Base-by-base conservation (phyloP, 1,140 invertebrate species). In the Lepidurus arcticus region DNA sequence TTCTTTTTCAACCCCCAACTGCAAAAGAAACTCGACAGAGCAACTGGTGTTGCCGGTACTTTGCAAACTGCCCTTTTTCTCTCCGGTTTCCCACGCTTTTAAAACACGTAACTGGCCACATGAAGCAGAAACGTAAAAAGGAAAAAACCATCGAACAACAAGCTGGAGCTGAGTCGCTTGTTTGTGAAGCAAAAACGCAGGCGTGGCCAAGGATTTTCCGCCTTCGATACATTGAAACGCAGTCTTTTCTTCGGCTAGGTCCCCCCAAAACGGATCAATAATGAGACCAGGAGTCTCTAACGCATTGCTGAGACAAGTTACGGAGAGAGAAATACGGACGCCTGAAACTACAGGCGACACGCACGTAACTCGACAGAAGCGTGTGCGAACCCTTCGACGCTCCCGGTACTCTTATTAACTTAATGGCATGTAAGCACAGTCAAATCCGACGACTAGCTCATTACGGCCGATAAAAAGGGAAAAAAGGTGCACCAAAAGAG, bases 11-110 rank as follows among this genome's bases (percentile, higher is more conserved):
- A 34, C 34, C 34, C 13, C 53, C 13, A 13, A 16, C 53, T 21
- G 53, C 53, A 65, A 65, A 65, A 21, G 6, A 65, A 34, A 34
- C 34, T 34, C 34, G 34, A 65, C 21, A 7, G 53, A 65, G 53
- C 53, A 65, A 65, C 53, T 65, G 53, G 53, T 65, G 53, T 65
- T 65, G 53, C 53, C 53, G 21, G 53, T 65, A 65, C 53, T 21
- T 65, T n/a, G 21, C 16, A n/a, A 65, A 65, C 53, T 6, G 53
- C 4, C 53, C n/a, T 65, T 65, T 65, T 9, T 7, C 53, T 16
- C 13, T 21, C n/a, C 7, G 5, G 16, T 65, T 65, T 65, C 21
- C 53, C 8, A 13, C n/a, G 8, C 21, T 65, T 7, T 4, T 34
- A 34, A 34, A 34, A 34, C 34, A 3, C 34, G 34, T 3, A 34